Evolutionary conservation across 2,888 invertebrate genomes (phyloP).

Genomic region (Chelonus formosanus): DNA sequence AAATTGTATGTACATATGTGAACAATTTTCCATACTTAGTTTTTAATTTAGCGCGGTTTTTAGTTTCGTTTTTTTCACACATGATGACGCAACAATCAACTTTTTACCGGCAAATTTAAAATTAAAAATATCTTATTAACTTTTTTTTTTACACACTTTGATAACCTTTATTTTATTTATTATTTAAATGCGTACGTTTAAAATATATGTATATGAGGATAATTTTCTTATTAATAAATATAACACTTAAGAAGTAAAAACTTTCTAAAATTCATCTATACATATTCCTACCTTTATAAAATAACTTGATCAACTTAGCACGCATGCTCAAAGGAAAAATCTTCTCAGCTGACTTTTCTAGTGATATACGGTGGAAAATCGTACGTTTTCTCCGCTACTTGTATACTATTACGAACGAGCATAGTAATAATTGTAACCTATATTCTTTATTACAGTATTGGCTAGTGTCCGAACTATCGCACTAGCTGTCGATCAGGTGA

Average conservation of each 20-base stretch:
- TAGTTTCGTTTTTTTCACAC: background rate
- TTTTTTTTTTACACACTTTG: background rate
- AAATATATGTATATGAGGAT: background rate
- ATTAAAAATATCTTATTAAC: background rate
- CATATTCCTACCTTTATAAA: too few relatives aligned
- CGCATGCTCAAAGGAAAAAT: too few relatives aligned
- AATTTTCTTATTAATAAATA: background rate
- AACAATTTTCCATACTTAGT: too few relatives aligned
- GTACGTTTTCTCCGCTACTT: too few relatives aligned
- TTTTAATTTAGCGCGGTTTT: background rate
- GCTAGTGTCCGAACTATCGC: slow-evolving; percentile 1
- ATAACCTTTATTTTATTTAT: too few relatives aligned
- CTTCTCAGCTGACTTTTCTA: too few relatives aligned
- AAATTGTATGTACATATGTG: too few relatives aligned
- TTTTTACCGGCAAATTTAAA: background rate
- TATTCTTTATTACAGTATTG: background rate
- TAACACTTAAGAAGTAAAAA: too few relatives aligned
- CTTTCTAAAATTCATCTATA: too few relatives aligned
- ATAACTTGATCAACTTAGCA: too few relatives aligned
- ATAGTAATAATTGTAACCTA: slow-evolving; percentile 10
- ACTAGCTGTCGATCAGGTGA: slow-evolving; percentile 18
- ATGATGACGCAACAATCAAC: background rate
- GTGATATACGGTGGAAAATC: background rate
- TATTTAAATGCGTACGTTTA: background rate
- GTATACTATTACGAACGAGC: too few relatives aligned